A percentile compares a stretch with the other conserved stretches of the same genome.
Evolutionary conservation across 2,113 vertebrate genomes (phyloP).

Genomic region (Coracopsis vasa): DNA sequence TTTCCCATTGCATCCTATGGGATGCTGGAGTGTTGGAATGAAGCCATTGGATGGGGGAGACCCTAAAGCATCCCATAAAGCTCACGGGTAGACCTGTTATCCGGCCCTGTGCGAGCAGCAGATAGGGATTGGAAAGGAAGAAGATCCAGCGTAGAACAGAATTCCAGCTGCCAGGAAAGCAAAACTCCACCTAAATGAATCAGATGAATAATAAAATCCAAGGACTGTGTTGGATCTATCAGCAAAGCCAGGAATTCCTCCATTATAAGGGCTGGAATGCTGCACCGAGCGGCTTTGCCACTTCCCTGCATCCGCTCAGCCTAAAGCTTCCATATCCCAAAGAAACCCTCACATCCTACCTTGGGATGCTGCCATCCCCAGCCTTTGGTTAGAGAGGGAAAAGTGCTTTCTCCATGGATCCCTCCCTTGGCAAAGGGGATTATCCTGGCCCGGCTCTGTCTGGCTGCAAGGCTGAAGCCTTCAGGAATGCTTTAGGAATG

Average conservation of each 20-base stretch:
- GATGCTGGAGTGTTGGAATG: fast-evolving
- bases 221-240: neutral
- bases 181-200: neutral
- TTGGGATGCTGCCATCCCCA: slow-evolving; percentile 28
- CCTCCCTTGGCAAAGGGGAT: fast-evolving
- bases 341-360: neutral
- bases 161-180: neutral
- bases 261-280: neutral
- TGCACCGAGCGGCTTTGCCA: fast-evolving
- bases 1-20: neutral
- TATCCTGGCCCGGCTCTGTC: neutral
- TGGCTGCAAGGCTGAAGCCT: neutral
- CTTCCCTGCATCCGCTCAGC: neutral
- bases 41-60: neutral
- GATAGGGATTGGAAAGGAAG: neutral
- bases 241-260: neutral
- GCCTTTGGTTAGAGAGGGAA: neutral
- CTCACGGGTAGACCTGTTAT: no score
- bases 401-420: neutral
- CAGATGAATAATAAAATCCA: neutral
- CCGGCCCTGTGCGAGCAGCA: neutral
- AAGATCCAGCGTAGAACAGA: neutral
- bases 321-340: neutral
- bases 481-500: neutral
- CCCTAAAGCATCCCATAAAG: no score